phyloP scores from a whole-genome alignment of 1,140 invertebrate species.

The Pseudoatta argentina region DNA sequence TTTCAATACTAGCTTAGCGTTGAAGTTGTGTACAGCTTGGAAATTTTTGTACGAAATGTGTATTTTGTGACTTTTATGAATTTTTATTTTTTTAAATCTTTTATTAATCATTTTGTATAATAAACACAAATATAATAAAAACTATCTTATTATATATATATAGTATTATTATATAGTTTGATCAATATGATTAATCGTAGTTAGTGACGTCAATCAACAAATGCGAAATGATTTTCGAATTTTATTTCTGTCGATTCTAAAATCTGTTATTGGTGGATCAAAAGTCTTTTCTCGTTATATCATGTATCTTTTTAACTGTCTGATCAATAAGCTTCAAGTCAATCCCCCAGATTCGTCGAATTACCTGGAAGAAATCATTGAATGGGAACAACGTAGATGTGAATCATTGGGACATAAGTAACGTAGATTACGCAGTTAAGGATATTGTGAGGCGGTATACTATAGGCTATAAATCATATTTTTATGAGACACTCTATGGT shows the following conservation, averaged over 20 bases:
- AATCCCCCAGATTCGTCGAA: neutral
- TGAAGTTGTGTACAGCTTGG: neutral
- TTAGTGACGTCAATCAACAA: too few relatives aligned
- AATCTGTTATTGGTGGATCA: neutral
- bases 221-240: neutral
- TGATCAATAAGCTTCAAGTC: neutral
- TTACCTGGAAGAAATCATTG: neutral
- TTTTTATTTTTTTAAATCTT: neutral
- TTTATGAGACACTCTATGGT: constrained; percentile 81
- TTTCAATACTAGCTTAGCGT: neutral
- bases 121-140: neutral
- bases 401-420: neutral
- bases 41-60: neutral
- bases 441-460: constrained; percentile 66
- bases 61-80: neutral
- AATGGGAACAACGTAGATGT: neutral
- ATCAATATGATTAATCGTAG: neutral
- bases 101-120: neutral
- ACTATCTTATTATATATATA: neutral
- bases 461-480: constrained; percentile 81
- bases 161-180: neutral
- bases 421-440: constrained; percentile 55
- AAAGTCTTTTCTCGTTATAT: neutral
- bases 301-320: constrained; percentile 1
- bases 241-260: neutral